Percentiles rank a stretch among this genome's conserved stretches.
phyloP scores from a whole-genome alignment of 2,113 vertebrate species.

The Psittacula cyanocephala region DNA sequence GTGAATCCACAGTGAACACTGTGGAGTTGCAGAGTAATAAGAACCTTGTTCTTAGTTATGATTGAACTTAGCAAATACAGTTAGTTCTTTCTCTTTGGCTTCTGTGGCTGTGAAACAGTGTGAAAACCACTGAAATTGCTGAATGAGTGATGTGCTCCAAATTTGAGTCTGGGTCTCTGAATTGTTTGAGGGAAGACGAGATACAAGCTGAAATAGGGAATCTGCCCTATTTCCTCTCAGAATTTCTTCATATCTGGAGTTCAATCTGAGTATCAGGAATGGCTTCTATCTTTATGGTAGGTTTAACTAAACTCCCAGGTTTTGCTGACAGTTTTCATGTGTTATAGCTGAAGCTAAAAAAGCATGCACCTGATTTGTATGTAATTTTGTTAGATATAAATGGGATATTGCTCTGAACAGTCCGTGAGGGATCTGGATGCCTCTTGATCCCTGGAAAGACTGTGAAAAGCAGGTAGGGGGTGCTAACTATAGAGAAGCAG shows the following conservation, averaged over 20 bases:
- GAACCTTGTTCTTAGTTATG: not conserved
- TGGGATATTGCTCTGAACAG: not conserved
- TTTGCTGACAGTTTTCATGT: not conserved
- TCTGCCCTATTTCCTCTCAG: not conserved
- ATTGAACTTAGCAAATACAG: not conserved
- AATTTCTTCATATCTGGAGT: not conserved
- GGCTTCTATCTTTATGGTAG: not conserved
- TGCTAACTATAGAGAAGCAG: not conserved
- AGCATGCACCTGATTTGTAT: not conserved
- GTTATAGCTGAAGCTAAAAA: not conserved
- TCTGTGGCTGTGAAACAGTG: not conserved
- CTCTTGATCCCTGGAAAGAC: not conserved
- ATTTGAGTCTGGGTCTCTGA: not conserved
- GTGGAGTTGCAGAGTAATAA: not conserved
- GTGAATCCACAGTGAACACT: not conserved
- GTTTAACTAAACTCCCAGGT: not conserved
- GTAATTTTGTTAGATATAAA: not conserved
- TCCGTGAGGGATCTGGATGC: not conserved
- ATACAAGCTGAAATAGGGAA: not conserved
- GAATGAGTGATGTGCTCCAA: not conserved
- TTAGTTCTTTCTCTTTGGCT: not conserved
- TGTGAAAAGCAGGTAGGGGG: not conserved
- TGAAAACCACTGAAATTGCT: not conserved
- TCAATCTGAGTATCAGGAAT: not conserved
- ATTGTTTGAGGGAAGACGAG: not conserved